Conservation (phyloP, 2,888 invertebrate species). For the Pteria penguin region DNA sequence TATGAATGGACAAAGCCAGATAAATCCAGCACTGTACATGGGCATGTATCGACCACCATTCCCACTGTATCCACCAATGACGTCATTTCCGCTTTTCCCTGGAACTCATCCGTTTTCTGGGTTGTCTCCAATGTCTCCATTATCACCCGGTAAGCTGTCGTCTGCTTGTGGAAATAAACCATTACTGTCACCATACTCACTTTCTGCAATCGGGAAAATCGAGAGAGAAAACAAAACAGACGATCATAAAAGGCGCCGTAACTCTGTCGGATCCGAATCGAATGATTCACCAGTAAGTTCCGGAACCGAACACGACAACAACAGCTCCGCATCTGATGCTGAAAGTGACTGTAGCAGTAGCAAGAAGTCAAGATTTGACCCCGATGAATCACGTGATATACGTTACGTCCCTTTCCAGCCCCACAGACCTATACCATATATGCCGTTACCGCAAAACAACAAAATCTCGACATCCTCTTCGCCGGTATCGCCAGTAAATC, state of each 20-base stretch:
- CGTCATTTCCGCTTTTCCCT: constrained; percentile 52
- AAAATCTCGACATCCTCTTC: background rate
- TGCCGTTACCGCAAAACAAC: background rate
- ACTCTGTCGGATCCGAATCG: constrained; percentile 32
- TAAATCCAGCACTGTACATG: constrained; percentile 62
- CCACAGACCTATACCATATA: background rate
- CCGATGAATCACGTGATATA: background rate
- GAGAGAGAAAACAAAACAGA: background rate
- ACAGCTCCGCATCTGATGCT: constrained; percentile 58
- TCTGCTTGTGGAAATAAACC: constrained; percentile 43
- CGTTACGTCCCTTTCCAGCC: background rate
- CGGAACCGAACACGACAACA: constrained; percentile 7
- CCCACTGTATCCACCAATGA: constrained; percentile 67
- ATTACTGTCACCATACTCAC: constrained; percentile 39
- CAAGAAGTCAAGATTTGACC: constrained; percentile 14
- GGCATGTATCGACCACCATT: constrained; percentile 65
- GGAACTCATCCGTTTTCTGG: constrained; percentile 32
- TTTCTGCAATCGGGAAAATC: constrained; percentile 31
- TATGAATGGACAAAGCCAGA: constrained; percentile 10
- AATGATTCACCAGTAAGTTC: constrained; percentile 37
- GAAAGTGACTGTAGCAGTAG: constrained; percentile 60
- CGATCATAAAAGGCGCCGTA: constrained; percentile 4
- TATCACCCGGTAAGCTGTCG: constrained; percentile 9
- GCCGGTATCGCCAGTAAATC: constrained; percentile 1
- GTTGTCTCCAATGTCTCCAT: background rate